phyloP scores from a whole-genome alignment of 1,140 invertebrate species.

The Steinernema khuongi region DNA sequence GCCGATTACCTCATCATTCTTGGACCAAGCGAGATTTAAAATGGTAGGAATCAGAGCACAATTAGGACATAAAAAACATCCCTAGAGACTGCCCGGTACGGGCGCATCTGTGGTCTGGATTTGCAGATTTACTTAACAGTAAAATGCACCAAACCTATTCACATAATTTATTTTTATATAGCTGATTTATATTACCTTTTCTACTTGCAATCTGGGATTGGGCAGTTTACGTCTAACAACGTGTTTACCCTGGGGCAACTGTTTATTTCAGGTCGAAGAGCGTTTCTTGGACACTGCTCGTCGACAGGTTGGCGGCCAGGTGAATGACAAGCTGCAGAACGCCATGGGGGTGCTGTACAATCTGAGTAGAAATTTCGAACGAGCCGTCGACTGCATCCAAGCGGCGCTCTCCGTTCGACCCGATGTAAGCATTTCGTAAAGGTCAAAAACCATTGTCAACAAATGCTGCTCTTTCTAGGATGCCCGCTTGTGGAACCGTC shows the following conservation, averaged over 20 bases:
- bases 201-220: too few species aligned
- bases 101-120: background rate
- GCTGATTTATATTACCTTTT: slow-evolving; percentile 22
- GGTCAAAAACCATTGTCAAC: slow-evolving; percentile 30
- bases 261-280: slow-evolving; percentile 64
- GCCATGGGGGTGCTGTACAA: slow-evolving; percentile 91
- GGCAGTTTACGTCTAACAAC: too few species aligned
- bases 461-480: too few species aligned
- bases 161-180: slow-evolving; percentile 30
- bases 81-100: background rate
- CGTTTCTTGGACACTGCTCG: slow-evolving; percentile 79
- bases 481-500: slow-evolving; percentile 88
- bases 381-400: slow-evolving; percentile 90
- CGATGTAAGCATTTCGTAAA: slow-evolving; percentile 62
- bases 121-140: background rate
- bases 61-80: slow-evolving; percentile 17
- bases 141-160: slow-evolving; percentile 21
- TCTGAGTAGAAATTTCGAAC: slow-evolving; percentile 84
- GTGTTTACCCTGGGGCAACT: too few species aligned
- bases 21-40: background rate
- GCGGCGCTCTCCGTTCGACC: slow-evolving; percentile 76
- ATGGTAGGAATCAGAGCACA: background rate
- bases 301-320: slow-evolving; percentile 67
- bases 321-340: slow-evolving; percentile 90
- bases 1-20: background rate